Percentiles rank a stretch among this genome's conserved stretches.
Conservation (phyloP, 2,113 vertebrate genomes). For the Otus sunia region DNA sequence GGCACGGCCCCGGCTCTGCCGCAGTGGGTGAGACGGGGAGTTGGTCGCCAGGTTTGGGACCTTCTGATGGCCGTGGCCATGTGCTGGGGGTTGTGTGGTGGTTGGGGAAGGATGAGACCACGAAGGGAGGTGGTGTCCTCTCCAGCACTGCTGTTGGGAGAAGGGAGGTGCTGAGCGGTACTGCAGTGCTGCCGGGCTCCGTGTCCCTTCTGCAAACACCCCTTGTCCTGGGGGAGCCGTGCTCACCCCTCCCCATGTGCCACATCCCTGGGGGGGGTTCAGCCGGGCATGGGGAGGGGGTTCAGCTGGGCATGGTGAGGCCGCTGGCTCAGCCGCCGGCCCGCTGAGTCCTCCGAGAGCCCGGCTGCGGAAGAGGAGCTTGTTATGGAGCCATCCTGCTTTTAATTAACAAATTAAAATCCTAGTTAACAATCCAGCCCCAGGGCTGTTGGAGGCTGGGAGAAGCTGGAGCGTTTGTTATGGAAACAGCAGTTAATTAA, state of each 20-base stretch:
- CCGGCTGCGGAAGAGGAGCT: constrained; percentile 41
- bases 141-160: neutral
- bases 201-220: neutral
- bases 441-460: constrained; percentile 72
- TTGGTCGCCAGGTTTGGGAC: neutral
- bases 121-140: neutral
- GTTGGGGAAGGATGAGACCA: neutral
- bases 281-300: neutral
- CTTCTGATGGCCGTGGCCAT: fast-evolving
- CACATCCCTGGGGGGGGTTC: neutral
- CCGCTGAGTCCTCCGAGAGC: neutral
- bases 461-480: constrained; percentile 72
- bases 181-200: fast-evolving
- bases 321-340: neutral
- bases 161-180: neutral
- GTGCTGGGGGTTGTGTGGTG: neutral
- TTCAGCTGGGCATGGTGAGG: fast-evolving
- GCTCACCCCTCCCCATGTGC: fast-evolving
- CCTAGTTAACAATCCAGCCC: constrained; percentile 77
- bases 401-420: constrained; percentile 81
- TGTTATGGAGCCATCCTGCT: constrained; percentile 62
- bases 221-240: fast-evolving
- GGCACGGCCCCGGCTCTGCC: fast-evolving
- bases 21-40: fast-evolving
- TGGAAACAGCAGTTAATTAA: constrained; percentile 76